Evolutionary conservation across 1,140 invertebrate genomes (phyloP), one percentile per base, ranked within the genome.

Genomic region (Zeugodacus cucurbitae): DNA sequence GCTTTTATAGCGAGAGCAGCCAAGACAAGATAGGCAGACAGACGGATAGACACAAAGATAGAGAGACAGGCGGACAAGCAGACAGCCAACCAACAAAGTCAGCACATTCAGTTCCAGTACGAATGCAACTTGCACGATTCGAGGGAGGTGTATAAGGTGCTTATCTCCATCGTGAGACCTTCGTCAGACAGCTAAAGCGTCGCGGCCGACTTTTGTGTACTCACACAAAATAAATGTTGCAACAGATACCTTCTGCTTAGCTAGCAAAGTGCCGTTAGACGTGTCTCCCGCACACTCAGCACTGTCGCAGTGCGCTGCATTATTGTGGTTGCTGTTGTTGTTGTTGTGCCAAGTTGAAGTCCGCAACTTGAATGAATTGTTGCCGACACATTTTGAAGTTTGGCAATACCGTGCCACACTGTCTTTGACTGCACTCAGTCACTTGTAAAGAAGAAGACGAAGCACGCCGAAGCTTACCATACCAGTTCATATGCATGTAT

Each of bases 301-400:
- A 26, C 41, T n/a, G 1, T n/a, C 44, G 74, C 74, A 70, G 34
- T 70, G 32, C 26, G 10, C 26, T 29, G 14, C 64, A n/a, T 48
- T 74, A 22, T n/a, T 26, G 29, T 29, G 14, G 22, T 22, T 41
- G 5, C 34, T 37, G 37, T 74, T 74, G 70, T n/a, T 74, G 34
- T 74, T 82, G 74, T 54, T 48, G 74, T 82, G 34, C 17, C 74
- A 82, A 41, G 74, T 82, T 82, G 41, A 82, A 48, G 74, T 48
- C 74, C 48, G 41, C 74, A 82, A 74, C 34, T 41, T 82, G 74
- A 82, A 82, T 82, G 44, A 82, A 82, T 82, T 82, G 74, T 82
- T 82, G 74, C 74, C 48, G 74, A 82, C 74, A 82, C 41, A 82
- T 82, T 82, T 82, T 54, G 74, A 82, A 82, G 74, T 82, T 78